Conservation (phyloP, 2,888 invertebrate genomes). For the Polyploca ridens region DNA sequence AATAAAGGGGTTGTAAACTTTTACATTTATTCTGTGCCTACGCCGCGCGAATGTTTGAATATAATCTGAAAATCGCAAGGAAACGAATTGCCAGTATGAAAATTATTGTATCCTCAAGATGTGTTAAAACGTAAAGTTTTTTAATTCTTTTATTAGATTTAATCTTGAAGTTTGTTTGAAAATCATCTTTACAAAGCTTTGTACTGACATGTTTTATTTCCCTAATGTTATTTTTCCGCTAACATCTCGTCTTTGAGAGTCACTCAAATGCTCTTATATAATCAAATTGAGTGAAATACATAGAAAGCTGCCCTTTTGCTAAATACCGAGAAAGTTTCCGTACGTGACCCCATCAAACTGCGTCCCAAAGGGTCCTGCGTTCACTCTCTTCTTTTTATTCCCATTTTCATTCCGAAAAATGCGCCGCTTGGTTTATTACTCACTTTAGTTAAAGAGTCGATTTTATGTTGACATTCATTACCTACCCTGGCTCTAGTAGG, state of each 20-base stretch:
- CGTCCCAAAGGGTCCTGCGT: slow-evolving; percentile 50
- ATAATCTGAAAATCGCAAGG: slow-evolving; percentile 15
- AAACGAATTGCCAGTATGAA: not conserved
- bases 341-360: slow-evolving; percentile 76
- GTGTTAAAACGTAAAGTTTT: no score
- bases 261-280: slow-evolving; percentile 38
- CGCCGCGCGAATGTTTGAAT: slow-evolving; percentile 57
- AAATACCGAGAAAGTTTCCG: slow-evolving; percentile 75
- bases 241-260: slow-evolving; percentile 22
- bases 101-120: no score
- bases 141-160: no score
- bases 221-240: slow-evolving; percentile 26
- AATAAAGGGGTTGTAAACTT: slow-evolving; percentile 80
- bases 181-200: not conserved
- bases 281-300: slow-evolving; percentile 60
- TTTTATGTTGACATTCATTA: slow-evolving; percentile 17
- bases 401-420: slow-evolving; percentile 59
- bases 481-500: no score
- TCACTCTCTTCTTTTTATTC: slow-evolving; percentile 53
- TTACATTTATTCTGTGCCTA: slow-evolving; percentile 65
- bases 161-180: no score
- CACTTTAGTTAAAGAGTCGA: slow-evolving; percentile 61
- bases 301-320: slow-evolving; percentile 58
- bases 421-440: slow-evolving; percentile 65
- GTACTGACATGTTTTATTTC: not conserved